Percentiles rank a stretch among this genome's conserved stretches.
These are phyloP conservation scores for Bucco capensis DNA, from an alignment of 2,113 vertebrate genomes.

Conservation along the genomic window DNA sequence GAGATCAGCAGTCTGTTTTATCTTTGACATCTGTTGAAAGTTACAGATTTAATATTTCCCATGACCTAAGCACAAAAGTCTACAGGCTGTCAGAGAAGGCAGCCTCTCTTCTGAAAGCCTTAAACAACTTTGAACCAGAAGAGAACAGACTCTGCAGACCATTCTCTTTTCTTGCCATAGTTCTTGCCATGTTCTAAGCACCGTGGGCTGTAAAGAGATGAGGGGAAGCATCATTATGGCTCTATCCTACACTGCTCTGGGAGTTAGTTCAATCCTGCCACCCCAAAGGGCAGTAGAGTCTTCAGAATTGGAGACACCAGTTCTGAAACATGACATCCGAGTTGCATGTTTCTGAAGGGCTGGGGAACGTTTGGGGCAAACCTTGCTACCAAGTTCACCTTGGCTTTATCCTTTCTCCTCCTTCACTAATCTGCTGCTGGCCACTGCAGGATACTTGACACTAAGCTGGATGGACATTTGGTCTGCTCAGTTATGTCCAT, in stretches of 20 bases:
- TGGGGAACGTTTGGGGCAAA: fast-evolving
- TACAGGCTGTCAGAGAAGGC: background rate
- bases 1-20: background rate
- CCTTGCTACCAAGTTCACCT: background rate
- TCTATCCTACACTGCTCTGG: background rate
- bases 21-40: background rate
- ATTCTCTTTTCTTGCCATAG: background rate
- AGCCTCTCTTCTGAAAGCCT: background rate
- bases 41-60: background rate
- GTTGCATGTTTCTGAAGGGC: fast-evolving
- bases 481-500: background rate
- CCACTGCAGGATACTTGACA: background rate
- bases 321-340: background rate
- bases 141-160: background rate
- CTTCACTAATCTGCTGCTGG: background rate
- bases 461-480: background rate
- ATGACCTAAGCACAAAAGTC: background rate
- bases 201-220: background rate
- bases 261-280: background rate
- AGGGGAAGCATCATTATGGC: background rate
- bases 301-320: fast-evolving
- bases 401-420: background rate
- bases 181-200: background rate
- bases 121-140: background rate
- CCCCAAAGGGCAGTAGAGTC: background rate